Percentiles rank a stretch among this genome's conserved stretches.
Conservation (phyloP, 2,797 vertebrate genomes). For the Petrocephalus schoutedeni region DNA sequence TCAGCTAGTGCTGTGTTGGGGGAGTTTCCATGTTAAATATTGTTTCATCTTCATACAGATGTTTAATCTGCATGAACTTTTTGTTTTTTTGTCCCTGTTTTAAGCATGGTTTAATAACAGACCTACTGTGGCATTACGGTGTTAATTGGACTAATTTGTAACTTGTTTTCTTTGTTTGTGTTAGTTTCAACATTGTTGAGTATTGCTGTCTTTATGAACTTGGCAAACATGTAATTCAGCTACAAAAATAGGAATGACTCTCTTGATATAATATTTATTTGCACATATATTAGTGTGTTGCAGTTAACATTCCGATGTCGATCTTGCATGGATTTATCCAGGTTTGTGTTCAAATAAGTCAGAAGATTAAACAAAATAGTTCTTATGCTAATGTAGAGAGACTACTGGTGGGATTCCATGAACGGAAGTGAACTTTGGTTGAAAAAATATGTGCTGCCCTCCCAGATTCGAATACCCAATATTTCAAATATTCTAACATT, state of each 20-base stretch:
- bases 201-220: constrained; percentile 50
- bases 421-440: neutral
- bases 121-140: constrained; percentile 49
- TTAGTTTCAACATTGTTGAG: constrained; percentile 43
- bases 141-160: constrained; percentile 57
- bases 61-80: constrained; percentile 51
- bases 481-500: neutral
- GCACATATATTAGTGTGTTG: constrained; percentile 9
- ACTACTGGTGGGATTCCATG: neutral
- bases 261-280: constrained; percentile 13
- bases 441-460: neutral
- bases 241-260: neutral
- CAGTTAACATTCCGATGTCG: neutral
- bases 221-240: constrained; percentile 44
- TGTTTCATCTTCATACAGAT: constrained; percentile 48
- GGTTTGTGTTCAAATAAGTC: neutral
- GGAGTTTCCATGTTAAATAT: constrained; percentile 43
- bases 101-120: constrained; percentile 41
- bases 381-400: neutral
- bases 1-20: neutral
- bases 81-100: constrained; percentile 8
- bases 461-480: neutral
- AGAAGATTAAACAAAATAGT: neutral
- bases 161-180: constrained; percentile 26
- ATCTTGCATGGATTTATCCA: constrained; percentile 19